Percentiles rank a stretch among this genome's conserved stretches.
Evolutionary conservation across 2,797 vertebrate genomes (phyloP).

Genomic region (Alauda arvensis): DNA sequence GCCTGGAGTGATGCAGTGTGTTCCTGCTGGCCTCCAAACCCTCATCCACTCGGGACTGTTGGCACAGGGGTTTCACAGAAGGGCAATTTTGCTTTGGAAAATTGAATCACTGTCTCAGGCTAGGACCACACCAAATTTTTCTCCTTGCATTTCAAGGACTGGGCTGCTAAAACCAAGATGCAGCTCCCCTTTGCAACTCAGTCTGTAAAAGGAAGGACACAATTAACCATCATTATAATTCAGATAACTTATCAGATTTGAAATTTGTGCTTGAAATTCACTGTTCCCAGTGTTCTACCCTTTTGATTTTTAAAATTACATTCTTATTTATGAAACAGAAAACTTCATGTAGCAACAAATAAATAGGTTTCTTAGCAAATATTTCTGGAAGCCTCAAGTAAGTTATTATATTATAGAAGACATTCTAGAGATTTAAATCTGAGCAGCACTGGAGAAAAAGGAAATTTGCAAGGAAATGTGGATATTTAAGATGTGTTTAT

Average conservation of each 20-base stretch:
- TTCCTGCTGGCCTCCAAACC: neutral
- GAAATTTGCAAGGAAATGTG: neutral
- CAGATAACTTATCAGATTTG: neutral
- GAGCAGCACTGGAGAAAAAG: neutral
- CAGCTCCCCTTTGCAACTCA: neutral
- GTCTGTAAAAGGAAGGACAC: neutral
- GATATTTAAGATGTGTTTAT: neutral
- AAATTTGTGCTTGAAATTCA: neutral
- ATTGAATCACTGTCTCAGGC: neutral
- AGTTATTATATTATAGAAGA: neutral
- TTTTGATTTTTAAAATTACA: neutral
- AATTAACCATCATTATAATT: neutral
- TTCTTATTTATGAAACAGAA: neutral
- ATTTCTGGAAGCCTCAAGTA: neutral
- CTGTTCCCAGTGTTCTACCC: neutral
- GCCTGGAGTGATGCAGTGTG: neutral
- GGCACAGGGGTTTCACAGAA: neutral
- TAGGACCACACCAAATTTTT: neutral
- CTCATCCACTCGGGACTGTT: neutral
- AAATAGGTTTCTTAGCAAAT: neutral
- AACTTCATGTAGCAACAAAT: neutral
- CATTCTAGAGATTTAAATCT: neutral
- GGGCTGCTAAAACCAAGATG: neutral
- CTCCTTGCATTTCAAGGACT: neutral
- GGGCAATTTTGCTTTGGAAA: neutral